Base-by-base conservation (phyloP, 2,888 invertebrate species). In the Dromius quadrimaculatus region DNA sequence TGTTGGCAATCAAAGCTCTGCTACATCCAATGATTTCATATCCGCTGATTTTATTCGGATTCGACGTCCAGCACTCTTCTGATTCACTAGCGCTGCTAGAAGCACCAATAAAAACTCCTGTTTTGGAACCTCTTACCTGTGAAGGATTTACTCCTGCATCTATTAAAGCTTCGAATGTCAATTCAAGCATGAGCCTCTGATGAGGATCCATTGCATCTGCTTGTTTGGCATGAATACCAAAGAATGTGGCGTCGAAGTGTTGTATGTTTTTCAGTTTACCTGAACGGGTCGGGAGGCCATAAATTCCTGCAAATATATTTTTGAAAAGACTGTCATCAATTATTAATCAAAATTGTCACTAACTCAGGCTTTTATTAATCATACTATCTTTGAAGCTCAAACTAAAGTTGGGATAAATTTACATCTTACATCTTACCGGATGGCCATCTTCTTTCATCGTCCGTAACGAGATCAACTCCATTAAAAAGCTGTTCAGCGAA, bases 1-100 rank as follows among this genome's bases (percentile, higher is more conserved):
- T 90, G 84, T 98, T 98, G 72, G 98, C 92, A 84, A 98, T 97
- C 98, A 98, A 98, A 71, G 97, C 94, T 64, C 95, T 88, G 76
- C 93, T 93, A 83, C 97, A 97, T 47, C 98, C 98, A 1, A 94
- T 96, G 79, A 98, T 87, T 71, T 92, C 93, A 83, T 98, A 98
- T 38, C 93, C 92, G 79, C 92, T 93, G 38, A 94, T 88, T 78
- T 91, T 88, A 79, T 98, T 98, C 11, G 94, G 91, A 82, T 96
- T 92, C 57, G 84, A 82, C 19, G 93, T 90, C 91, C 95, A 94
- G 78, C 89, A 90, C 79, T 96, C 95, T 77, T 94, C 93, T 11
- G 95, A 90, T 83, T 98, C 98, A 17, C 92, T 92, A 73, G 89
- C 89, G n/a, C n/a, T n/a, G n/a, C n/a, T n/a, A 71, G 94, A 94